Evolutionary conservation across 2,113 vertebrate species (phyloP).

Genomic region (Hippocampus zosterae): DNA sequence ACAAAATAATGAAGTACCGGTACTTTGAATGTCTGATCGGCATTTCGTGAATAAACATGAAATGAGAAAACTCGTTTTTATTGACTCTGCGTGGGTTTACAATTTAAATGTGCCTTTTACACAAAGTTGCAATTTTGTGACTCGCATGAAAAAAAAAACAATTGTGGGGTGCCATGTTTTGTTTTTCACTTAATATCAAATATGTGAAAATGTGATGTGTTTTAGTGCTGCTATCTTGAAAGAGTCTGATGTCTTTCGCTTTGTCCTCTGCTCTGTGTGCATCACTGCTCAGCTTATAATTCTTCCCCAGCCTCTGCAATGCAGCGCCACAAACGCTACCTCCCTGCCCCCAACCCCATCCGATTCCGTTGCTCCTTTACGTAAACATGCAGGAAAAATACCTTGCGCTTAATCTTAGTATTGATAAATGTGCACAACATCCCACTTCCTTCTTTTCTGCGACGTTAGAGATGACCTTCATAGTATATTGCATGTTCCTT

Average conservation of each 20-base stretch:
- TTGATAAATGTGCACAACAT: neutral
- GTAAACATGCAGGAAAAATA: conserved; percentile 26
- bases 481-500: conserved; percentile 6
- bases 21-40: no score
- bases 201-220: no score
- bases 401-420: conserved; percentile 1
- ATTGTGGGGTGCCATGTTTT: no score
- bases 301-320: conserved; percentile 66
- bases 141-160: no score
- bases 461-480: conserved; percentile 27
- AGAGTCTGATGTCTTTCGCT: neutral
- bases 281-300: conserved; percentile 56
- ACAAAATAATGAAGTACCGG: no score
- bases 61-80: no score
- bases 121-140: no score
- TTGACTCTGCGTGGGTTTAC: no score
- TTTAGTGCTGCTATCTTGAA: neutral
- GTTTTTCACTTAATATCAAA: no score
- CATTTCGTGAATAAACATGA: no score
- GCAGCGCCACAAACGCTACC: conserved; percentile 61
- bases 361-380: conserved; percentile 27
- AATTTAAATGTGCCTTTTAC: no score
- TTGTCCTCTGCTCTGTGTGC: conserved; percentile 19
- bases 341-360: conserved; percentile 30
- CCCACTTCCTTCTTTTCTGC: neutral